A percentile compares a stretch with the other conserved stretches of the same genome.
phyloP scores from a whole-genome alignment of 2,113 vertebrate species.

The Lucifuga dentata region DNA sequence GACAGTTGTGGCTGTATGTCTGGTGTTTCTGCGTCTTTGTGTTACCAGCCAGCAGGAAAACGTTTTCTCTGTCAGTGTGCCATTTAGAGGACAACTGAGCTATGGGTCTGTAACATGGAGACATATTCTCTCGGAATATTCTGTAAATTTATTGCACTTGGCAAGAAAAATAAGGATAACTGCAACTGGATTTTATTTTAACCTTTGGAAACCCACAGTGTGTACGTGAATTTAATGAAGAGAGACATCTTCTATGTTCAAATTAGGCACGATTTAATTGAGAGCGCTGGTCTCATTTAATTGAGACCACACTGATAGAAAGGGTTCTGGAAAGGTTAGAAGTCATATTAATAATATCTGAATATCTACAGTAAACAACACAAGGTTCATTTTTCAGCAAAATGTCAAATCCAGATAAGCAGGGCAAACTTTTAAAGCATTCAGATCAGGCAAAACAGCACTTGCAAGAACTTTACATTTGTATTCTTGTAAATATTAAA shows the following conservation, averaged over 20 bases:
- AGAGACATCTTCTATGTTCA: slow-evolving; percentile 10
- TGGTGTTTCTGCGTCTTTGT: slow-evolving; percentile 46
- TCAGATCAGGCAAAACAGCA: neutral
- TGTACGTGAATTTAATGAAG: slow-evolving; percentile 33
- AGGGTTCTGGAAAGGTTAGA: slow-evolving; percentile 33
- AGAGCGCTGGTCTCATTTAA: slow-evolving; percentile 48
- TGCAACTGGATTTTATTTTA: slow-evolving; percentile 44
- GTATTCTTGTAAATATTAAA: neutral
- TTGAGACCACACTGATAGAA: slow-evolving; percentile 3
- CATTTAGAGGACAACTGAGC: slow-evolving; percentile 12
- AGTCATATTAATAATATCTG: slow-evolving; percentile 39
- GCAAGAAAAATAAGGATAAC: slow-evolving; percentile 3
- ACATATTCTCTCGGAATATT: slow-evolving; percentile 11
- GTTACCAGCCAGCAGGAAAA: slow-evolving; percentile 39
- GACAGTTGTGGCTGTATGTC: slow-evolving; percentile 50
- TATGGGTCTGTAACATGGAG: slow-evolving; percentile 6
- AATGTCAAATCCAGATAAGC: slow-evolving; percentile 1
- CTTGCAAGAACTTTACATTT: slow-evolving; percentile 4
- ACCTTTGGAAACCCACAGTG: slow-evolving; percentile 33
- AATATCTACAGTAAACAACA: slow-evolving; percentile 31
- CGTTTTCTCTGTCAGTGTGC: slow-evolving; percentile 20
- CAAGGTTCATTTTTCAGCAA: slow-evolving; percentile 17
- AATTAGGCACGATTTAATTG: slow-evolving; percentile 27
- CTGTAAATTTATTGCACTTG: slow-evolving; percentile 6
- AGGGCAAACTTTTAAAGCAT: neutral